Percentiles rank a stretch among this genome's conserved stretches.
phyloP scores from a whole-genome alignment of 2,888 invertebrate genomes.

The Metacarcinus magister region DNA sequence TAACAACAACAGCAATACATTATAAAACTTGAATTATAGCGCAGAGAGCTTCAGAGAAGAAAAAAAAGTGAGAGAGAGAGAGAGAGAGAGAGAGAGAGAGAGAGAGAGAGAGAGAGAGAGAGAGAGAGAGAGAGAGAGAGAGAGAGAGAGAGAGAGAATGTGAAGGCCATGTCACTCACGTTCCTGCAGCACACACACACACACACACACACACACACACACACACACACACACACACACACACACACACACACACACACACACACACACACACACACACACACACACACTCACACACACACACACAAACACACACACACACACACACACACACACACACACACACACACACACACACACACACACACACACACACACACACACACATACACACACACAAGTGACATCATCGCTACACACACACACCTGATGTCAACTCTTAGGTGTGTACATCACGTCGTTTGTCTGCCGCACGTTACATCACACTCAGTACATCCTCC shows the following conservation, averaged over 20 bases:
- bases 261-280: conserved; percentile 30
- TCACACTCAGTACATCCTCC: no score
- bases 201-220: conserved; percentile 36
- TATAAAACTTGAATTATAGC: no score
- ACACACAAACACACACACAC: no score
- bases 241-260: conserved; percentile 22
- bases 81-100: conserved; percentile 42
- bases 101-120: conserved; percentile 50
- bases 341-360: not conserved
- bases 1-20: no score
- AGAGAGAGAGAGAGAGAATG: conserved; percentile 51
- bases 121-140: conserved; percentile 53
- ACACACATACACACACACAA: not conserved
- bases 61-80: conserved; percentile 27
- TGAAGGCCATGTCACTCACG: conserved; percentile 41
- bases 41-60: not conserved
- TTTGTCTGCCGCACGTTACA: no score
- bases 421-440: not conserved
- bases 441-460: not conserved
- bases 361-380: not conserved
- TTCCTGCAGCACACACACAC: not conserved
- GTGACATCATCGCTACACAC: conserved; percentile 10
- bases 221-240: conserved; percentile 33
- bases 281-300: conserved; percentile 20
- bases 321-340: not conserved